A percentile compares a stretch with the other conserved stretches of the same genome.
Conservation (phyloP, 2,797 vertebrate genomes). For the Sebastes aleutianus region DNA sequence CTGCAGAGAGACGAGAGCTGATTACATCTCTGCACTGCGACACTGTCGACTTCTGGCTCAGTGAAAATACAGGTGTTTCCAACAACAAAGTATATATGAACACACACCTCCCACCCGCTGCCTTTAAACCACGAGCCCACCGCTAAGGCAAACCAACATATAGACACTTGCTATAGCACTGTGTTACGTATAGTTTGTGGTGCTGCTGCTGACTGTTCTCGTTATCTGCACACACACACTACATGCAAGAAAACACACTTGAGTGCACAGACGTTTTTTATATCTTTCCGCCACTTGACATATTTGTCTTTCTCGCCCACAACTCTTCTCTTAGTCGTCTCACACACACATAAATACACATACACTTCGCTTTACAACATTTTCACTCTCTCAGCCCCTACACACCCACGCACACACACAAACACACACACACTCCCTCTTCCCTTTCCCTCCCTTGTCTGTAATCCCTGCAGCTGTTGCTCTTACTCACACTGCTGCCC, state of each 20-base stretch:
- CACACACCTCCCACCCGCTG: constrained; percentile 19
- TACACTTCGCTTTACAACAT: background rate
- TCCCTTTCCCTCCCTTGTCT: constrained; percentile 54
- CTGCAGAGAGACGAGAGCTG: constrained; percentile 6
- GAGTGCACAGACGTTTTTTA: background rate
- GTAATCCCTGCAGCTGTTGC: constrained; percentile 79
- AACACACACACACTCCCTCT: constrained; percentile 26
- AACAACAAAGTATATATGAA: constrained; percentile 20
- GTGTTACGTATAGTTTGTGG: background rate
- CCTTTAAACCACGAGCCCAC: constrained; percentile 28
- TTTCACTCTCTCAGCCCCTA: background rate
- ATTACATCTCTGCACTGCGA: constrained; percentile 30
- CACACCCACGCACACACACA: constrained; percentile 3
- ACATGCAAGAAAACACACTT: background rate
- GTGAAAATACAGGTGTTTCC: constrained; percentile 53
- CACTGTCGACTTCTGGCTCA: constrained; percentile 9
- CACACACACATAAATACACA: constrained; percentile 8
- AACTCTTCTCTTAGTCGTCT: constrained; percentile 5
- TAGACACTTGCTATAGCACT: background rate
- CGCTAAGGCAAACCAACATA: constrained; percentile 6
- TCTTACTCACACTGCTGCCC: constrained; percentile 63
- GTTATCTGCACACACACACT: background rate
- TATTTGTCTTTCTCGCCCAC: constrained; percentile 13
- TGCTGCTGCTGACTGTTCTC: constrained; percentile 6
- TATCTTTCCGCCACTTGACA: constrained; percentile 12